Base-by-base conservation (phyloP, 2,888 invertebrate species). In the Pyrgus malvae region DNA sequence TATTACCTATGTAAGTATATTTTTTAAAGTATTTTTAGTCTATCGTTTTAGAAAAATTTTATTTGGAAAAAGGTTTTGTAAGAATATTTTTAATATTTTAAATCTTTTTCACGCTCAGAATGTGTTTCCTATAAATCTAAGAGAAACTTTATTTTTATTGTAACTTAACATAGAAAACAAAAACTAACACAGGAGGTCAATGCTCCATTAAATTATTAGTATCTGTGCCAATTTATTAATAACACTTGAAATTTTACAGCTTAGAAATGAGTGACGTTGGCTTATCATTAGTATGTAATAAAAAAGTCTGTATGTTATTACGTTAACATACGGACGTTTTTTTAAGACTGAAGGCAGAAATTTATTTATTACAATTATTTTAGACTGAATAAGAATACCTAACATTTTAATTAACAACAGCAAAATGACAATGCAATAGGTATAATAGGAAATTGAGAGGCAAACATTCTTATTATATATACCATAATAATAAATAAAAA, bases 111-210 rank as follows among this genome's bases (percentile, higher is more conserved):
- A 35, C 25, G 51, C 51, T 51, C 51, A 51, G 42, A 44, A 51
- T 51, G 44, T 44, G 51, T 51, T 51, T 51, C 51, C 51, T 51
- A 51, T 51, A 51, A 50, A 19, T 44, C 5, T 51, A 51, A 51
- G 51, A 44, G 14, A 51, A 27, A 19, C 19, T 19, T 53, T 45
- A 53, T 44, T 53, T 51, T 51, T 44, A 27, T 51, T 44, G 19
- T 44, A 27, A 27, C 16, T 6, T 49, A 21, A 37, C 8, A 9
- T 37, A 51, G 37, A 6, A 25, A 42, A 41, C 17, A 16, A 31
- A 41, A 16, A 50, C 33, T 41, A 50, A 41, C 23, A 23, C 12
- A 7, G 7, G 31, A 49, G n/a, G 29, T 38, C 19, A 48, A 29
- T 21, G 11, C 14, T 23, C 21, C 21, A 23, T 23, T 12, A 41